phyloP scores from a whole-genome alignment of 2,888 invertebrate genomes.

The Acrocyrtus sp. region DNA sequence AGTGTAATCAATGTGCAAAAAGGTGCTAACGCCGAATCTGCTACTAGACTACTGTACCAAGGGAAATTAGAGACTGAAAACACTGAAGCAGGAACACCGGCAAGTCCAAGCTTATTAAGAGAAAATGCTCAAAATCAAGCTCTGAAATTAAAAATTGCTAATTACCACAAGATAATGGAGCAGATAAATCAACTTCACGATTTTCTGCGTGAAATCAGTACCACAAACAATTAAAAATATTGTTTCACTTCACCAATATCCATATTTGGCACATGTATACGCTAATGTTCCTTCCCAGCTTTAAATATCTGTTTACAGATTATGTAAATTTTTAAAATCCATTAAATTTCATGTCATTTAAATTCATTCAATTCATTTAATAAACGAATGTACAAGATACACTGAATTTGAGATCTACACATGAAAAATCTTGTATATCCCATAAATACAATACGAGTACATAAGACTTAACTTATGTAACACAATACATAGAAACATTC shows the following conservation, averaged over 20 bases:
- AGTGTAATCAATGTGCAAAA: constrained; percentile 4
- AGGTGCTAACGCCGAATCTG: constrained; percentile 8
- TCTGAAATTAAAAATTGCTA: background rate
- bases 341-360: too few species aligned
- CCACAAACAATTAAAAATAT: background rate
- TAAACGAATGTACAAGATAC: too few species aligned
- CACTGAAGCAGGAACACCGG: background rate
- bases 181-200: background rate
- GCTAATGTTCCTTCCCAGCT: too few species aligned
- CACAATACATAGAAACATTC: too few species aligned
- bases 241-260: background rate
- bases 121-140: constrained; percentile 5
- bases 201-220: too few species aligned
- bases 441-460: too few species aligned
- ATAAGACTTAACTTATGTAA: too few species aligned
- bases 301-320: background rate
- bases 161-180: constrained; percentile 4
- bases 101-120: background rate
- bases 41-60: constrained; percentile 17
- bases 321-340: too few species aligned
- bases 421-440: too few species aligned
- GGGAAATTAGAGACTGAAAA: constrained; percentile 4
- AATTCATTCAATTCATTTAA: too few species aligned
- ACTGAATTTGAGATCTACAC: too few species aligned
- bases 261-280: too few species aligned